A percentile compares a stretch with the other conserved stretches of the same genome.
phyloP scores from a whole-genome alignment of 2,113 vertebrate genomes.

The Arothron firmamentum region DNA sequence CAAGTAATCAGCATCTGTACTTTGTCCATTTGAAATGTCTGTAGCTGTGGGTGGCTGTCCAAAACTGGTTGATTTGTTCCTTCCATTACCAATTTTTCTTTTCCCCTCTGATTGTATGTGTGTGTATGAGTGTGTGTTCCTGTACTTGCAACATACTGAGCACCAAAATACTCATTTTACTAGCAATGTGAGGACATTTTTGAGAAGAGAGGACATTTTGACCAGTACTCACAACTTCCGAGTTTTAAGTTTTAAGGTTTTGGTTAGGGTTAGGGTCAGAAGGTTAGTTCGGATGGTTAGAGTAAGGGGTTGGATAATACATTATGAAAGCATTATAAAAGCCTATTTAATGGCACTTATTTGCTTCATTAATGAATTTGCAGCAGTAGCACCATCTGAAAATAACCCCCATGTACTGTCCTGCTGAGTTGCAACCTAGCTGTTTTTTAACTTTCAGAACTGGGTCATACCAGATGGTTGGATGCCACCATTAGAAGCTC shows the following conservation, averaged over 20 bases:
- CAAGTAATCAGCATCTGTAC: constrained; percentile 63
- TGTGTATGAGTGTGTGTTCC: no score
- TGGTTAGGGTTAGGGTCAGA: no score
- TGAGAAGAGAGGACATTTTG: no score
- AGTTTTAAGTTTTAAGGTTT: no score
- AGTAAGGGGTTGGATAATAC: no score
- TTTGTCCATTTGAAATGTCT: constrained; percentile 40
- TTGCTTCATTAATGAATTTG: constrained; percentile 64
- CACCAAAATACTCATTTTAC: no score
- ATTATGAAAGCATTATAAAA: no score
- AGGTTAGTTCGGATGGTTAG: no score
- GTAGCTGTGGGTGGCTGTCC: constrained; percentile 29
- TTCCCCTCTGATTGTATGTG: constrained; percentile 27
- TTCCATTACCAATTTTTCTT: neutral
- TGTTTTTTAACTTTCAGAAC: constrained; percentile 70
- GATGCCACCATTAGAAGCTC: constrained; percentile 49
- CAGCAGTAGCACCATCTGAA: constrained; percentile 62
- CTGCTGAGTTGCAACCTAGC: constrained; percentile 64
- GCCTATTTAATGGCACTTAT: constrained; percentile 28
- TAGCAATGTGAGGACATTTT: no score
- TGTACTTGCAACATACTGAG: no score
- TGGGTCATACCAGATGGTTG: constrained; percentile 49
- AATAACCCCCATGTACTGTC: constrained; percentile 59
- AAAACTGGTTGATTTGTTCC: constrained; percentile 24
- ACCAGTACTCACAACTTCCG: no score